Evolutionary conservation across 1,140 invertebrate species (phyloP).

Genomic region (Heterodera carotae): DNA sequence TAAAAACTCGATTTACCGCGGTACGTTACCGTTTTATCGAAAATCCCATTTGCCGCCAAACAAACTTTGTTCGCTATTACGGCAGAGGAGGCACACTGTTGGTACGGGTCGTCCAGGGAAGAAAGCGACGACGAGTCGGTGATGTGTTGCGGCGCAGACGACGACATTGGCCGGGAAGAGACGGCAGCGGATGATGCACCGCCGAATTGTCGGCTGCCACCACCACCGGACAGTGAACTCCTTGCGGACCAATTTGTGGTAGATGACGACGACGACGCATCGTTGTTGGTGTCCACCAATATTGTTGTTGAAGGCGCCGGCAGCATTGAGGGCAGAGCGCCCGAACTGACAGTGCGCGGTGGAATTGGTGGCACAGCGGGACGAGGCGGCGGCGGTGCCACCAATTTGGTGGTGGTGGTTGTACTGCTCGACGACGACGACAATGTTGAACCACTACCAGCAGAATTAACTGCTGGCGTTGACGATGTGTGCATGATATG

Average conservation of each 20-base stretch:
- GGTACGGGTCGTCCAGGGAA: constrained; percentile 23
- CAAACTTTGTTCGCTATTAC: constrained; percentile 1
- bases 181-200: neutral
- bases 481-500: no score
- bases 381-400: constrained; percentile 9
- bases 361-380: constrained; percentile 23
- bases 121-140: constrained; percentile 18
- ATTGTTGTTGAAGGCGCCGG: neutral
- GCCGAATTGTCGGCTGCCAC: constrained; percentile 12
- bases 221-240: neutral
- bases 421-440: neutral
- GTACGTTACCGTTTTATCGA: no score
- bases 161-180: neutral
- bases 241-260: neutral
- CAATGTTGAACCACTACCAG: constrained; percentile 4
- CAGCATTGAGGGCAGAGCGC: constrained; percentile 15
- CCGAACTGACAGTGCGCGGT: constrained; percentile 14
- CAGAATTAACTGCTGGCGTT: neutral
- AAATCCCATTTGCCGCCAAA: constrained; percentile 19
- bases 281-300: neutral
- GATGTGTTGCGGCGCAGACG: neutral
- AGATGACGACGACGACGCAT: neutral
- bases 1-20: no score
- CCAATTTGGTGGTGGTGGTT: neutral
- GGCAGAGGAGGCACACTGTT: neutral